phyloP scores from a whole-genome alignment of 35 echinoderm and acorn worm genomes.

The Apostichopus japonicus region DNA sequence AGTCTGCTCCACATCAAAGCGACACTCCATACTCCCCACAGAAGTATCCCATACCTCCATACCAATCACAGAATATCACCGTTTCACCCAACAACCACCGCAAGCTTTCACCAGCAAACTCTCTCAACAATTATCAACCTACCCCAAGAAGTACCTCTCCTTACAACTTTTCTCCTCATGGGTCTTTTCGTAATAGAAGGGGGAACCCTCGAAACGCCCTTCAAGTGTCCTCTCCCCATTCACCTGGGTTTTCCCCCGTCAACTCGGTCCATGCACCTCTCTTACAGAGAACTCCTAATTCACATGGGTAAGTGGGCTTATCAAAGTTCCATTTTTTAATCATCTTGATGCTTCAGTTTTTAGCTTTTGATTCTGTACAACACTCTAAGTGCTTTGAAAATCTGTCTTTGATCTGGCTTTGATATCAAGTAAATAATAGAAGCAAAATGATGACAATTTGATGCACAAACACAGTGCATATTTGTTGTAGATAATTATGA shows the following conservation, averaged over 20 bases:
- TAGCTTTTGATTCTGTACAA: no score
- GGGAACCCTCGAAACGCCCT: slow-evolving; percentile 68
- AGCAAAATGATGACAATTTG: no score
- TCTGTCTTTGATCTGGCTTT: no score
- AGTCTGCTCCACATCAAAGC: slow-evolving; percentile 71
- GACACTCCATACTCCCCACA: slow-evolving; percentile 62
- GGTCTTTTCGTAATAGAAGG: slow-evolving; percentile 55
- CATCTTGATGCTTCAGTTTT: no score
- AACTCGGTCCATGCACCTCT: slow-evolving; percentile 18
- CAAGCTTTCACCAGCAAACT: slow-evolving; percentile 91
- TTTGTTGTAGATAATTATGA: no score
- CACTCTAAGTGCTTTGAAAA: no score
- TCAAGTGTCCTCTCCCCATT: slow-evolving; percentile 82
- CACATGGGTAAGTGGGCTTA: slow-evolving; percentile 46
- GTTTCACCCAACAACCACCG: slow-evolving; percentile 91
- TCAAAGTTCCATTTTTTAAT: no score
- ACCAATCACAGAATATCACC: slow-evolving; percentile 76
- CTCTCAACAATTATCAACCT: slow-evolving; percentile 87
- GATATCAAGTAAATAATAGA: no score
- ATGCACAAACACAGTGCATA: no score
- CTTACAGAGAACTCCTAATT: slow-evolving; percentile 33
- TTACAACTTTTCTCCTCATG: slow-evolving; percentile 70
- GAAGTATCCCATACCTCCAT: slow-evolving; percentile 57
- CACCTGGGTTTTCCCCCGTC: slow-evolving; percentile 84
- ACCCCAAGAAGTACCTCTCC: slow-evolving; percentile 81